Percentiles rank a stretch among this genome's conserved stretches.
Evolutionary conservation across 2,113 vertebrate species (phyloP).

Genomic region (Mesitornis unicolor): DNA sequence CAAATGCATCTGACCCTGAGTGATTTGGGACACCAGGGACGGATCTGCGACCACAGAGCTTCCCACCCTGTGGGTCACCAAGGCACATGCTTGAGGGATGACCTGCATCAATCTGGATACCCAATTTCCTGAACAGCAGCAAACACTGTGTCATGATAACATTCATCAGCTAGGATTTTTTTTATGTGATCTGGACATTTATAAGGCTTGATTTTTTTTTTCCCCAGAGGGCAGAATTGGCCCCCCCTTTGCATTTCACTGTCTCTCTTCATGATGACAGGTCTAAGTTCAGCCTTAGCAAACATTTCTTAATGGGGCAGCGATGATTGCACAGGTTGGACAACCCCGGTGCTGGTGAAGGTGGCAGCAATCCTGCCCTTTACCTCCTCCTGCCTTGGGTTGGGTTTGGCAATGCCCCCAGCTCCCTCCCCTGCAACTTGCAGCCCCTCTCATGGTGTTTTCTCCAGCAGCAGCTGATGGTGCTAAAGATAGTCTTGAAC

Average conservation of each 20-base stretch:
- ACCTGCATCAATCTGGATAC: background rate
- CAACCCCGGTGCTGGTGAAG: fast-evolving
- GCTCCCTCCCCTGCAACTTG: fast-evolving
- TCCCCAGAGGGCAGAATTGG: background rate
- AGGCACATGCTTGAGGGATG: background rate
- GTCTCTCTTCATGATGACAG: background rate
- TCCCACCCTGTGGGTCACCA: background rate
- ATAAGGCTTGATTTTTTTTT: background rate
- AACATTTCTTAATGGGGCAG: background rate
- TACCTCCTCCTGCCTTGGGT: background rate
- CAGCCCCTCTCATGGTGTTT: background rate
- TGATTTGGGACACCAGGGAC: background rate
- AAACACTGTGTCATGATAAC: background rate
- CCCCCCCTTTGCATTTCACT: background rate
- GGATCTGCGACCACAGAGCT: background rate
- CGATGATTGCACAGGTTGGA: background rate
- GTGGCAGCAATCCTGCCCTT: background rate
- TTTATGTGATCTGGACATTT: background rate
- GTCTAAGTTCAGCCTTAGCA: background rate
- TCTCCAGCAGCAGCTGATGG: background rate
- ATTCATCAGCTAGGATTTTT: background rate
- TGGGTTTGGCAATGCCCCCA: background rate
- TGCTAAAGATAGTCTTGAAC: slow-evolving; percentile 29
- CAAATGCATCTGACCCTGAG: background rate
- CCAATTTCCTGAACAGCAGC: background rate